Conservation (phyloP, 2,797 vertebrate species). For the Artibeus jamaicensis region DNA sequence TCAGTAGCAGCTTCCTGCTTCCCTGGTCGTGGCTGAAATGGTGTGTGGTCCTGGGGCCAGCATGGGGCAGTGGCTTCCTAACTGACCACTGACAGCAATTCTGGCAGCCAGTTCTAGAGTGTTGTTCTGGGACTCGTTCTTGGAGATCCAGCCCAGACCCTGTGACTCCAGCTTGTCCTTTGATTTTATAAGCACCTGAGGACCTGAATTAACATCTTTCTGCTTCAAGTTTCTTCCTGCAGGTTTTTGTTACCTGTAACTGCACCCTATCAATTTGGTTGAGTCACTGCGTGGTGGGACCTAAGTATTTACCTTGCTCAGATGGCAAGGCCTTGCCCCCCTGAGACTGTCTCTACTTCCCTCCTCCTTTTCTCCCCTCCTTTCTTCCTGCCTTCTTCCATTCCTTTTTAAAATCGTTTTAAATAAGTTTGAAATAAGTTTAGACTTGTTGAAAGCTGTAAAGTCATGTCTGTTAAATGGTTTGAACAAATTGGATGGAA, state of each 20-base stretch:
- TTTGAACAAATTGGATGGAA: neutral
- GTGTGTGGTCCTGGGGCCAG: neutral
- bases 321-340: too few relatives aligned
- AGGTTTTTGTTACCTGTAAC: neutral
- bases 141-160: neutral
- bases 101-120: neutral
- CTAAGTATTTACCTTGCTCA: neutral
- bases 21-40: neutral
- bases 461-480: neutral
- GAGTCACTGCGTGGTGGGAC: neutral
- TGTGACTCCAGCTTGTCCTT: neutral
- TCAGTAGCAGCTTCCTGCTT: neutral
- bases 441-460: neutral
- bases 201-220: neutral
- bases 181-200: neutral
- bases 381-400: neutral
- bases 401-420: neutral
- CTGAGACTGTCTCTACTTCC: neutral
- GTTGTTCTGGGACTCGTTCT: neutral
- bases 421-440: neutral
- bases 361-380: neutral
- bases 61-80: neutral
- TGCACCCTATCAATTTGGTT: neutral
- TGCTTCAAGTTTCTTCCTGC: neutral
- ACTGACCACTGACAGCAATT: neutral